Percentiles rank a stretch among this genome's conserved stretches.
Conservation (phyloP, 2,113 vertebrate species). For the Neoarius graeffei region DNA sequence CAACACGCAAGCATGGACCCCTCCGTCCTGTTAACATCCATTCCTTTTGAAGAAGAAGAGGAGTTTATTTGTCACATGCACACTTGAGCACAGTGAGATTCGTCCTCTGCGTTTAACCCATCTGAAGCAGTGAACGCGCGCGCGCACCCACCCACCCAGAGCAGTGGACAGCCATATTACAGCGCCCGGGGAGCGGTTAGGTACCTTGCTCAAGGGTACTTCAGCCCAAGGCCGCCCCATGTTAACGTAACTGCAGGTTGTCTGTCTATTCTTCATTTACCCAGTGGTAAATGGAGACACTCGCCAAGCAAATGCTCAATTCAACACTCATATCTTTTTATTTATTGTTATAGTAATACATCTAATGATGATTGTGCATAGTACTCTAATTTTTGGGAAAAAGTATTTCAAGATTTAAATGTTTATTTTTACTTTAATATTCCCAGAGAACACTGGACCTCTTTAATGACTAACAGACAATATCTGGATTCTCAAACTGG, state of each 20-base stretch:
- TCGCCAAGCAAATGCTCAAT: slow-evolving; percentile 52
- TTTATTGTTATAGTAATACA: slow-evolving; percentile 51
- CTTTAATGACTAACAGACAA: slow-evolving; percentile 8
- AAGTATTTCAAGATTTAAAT: not conserved
- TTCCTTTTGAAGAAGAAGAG: no score
- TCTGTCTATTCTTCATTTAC: not conserved
- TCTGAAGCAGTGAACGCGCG: no score
- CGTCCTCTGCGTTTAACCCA: no score
- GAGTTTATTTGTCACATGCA: no score
- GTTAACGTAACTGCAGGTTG: no score
- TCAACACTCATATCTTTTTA: slow-evolving; percentile 53
- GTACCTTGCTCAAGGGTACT: no score
- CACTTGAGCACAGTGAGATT: no score
- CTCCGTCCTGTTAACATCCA: not conserved
- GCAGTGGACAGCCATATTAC: no score
- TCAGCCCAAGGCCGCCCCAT: no score
- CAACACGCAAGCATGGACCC: slow-evolving; percentile 41
- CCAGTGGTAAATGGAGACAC: slow-evolving; percentile 19
- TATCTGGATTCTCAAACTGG: slow-evolving; percentile 4
- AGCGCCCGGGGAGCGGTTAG: no score
- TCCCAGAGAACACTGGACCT: slow-evolving; percentile 27
- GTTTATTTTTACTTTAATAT: slow-evolving; percentile 30
- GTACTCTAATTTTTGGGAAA: slow-evolving; percentile 41
- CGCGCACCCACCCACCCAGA: no score
- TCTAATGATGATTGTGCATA: slow-evolving; percentile 37